These are phyloP conservation scores for Mustela nigripes DNA, from an alignment of 2,113 vertebrate genomes.

Conservation along the genomic window DNA sequence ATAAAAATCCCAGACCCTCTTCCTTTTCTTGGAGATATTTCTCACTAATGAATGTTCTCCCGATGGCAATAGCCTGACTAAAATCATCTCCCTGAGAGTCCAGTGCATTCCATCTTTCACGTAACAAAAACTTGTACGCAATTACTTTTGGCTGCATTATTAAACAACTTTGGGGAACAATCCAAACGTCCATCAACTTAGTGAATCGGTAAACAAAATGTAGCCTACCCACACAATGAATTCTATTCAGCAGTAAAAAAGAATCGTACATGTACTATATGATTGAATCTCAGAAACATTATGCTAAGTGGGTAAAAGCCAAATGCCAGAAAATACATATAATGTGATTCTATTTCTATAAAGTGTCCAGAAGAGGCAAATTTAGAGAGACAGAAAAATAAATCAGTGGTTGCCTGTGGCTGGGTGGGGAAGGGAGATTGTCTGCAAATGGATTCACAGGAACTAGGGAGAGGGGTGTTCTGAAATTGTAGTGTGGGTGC, in stretches of 20 bases:
- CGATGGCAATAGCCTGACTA: background rate
- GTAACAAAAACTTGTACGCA: background rate
- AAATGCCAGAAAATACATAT: background rate
- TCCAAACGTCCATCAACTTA: background rate
- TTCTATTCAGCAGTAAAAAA: background rate
- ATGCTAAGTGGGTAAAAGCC: background rate
- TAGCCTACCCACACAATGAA: background rate
- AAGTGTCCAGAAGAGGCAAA: background rate
- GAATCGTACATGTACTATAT: background rate
- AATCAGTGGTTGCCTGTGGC: background rate
- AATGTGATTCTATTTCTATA: background rate
- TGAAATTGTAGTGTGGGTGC: background rate
- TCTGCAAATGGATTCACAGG: background rate
- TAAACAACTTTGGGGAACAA: background rate
- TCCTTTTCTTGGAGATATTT: background rate
- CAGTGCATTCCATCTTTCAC: background rate
- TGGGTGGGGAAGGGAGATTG: background rate
- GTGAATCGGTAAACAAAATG: background rate
- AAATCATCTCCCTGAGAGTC: background rate
- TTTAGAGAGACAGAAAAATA: background rate
- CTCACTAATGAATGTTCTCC: background rate
- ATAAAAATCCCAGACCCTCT: background rate
- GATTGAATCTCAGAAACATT: background rate
- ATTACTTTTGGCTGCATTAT: background rate
- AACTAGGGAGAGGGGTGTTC: background rate